Evolutionary conservation across 1,140 invertebrate genomes (phyloP).

Genomic region (Thaumetopoea pityocampa): DNA sequence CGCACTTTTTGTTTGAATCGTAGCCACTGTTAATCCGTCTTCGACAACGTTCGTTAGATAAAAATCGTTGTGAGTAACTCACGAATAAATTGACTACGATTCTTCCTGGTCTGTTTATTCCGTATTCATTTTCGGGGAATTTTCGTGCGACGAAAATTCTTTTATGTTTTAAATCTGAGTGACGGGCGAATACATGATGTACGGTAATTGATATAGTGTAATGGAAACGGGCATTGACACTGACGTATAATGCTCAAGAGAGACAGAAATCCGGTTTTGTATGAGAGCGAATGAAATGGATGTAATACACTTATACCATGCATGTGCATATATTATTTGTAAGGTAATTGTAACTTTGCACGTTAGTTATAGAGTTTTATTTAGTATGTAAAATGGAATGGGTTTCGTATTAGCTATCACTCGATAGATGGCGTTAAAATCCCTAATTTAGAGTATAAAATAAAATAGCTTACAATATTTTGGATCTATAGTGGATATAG

Average conservation of each 20-base stretch:
- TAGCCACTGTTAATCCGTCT: constrained; percentile 64
- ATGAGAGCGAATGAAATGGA: constrained; percentile 46
- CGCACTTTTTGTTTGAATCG: constrained; percentile 54
- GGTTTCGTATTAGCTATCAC: constrained; percentile 1
- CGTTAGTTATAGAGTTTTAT: constrained; percentile 40
- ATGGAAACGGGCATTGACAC: constrained; percentile 66
- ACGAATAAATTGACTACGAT: constrained; percentile 57
- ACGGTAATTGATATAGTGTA: constrained; percentile 68
- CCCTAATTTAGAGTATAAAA: constrained; percentile 33
- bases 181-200: constrained; percentile 35
- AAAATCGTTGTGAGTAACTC: constrained; percentile 41
- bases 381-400: constrained; percentile 19
- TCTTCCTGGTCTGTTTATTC: constrained; percentile 29
- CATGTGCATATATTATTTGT: constrained; percentile 51
- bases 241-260: constrained; percentile 60
- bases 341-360: constrained; percentile 55
- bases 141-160: constrained; percentile 13
- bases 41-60: constrained; percentile 65
- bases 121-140: constrained; percentile 11
- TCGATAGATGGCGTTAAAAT: constrained; percentile 60
- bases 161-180: constrained; percentile 21
- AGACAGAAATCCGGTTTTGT: constrained; percentile 37
- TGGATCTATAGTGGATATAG: no score
- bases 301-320: constrained; percentile 32
- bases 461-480: neutral